Base-by-base conservation (phyloP, 2,888 invertebrate species). In the Sinhomidia bicolor region DNA sequence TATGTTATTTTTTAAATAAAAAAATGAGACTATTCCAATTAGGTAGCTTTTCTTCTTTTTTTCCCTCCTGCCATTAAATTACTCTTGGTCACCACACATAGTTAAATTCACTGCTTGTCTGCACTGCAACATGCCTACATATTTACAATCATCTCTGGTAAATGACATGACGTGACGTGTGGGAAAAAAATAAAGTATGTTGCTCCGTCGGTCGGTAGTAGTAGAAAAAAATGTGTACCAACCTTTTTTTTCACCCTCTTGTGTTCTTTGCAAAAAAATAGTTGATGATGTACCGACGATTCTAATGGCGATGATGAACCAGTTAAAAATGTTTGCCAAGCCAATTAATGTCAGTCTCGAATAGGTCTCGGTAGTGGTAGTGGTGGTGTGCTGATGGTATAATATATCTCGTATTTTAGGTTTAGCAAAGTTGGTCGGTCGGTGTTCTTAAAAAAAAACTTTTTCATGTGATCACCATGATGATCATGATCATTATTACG, bases 301-400 rank as follows among this genome's bases (percentile, higher is more conserved):
- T 51, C 60, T 60, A 60, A 85, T 78, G 62, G 57, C 51, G 74
- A 54, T 80, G 79, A 71, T 86, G 79, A 86, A 71, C 68, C 71
- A 71, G 57, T 86, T 86, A 71, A 68, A 78, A 80, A 80, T 60
- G 78, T 68, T 79, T 80, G 86, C 86, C 86, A 86, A 86, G 80
- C 86, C 86, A 86, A 86, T 86, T 86, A 86, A 86, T 86, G 86
- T 86, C 86, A 86, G 71, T 86, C 86, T 86, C 68, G 60, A 60
- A 86, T 80, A 41, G 71, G 80, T 54, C 71, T 71, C 71, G 74
- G 82, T 82, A 17, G 23, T 82, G 17, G 68, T 36, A 10, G 29
- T 62, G 62, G 26, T 29, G 62, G 29, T 17, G 14, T 62, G 23
- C 14, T 12, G 4, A 54, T 41, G 41, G 54, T 5, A 12, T 23